Conservation (phyloP, 2,797 vertebrate genomes). For the Ibycter americanus region DNA sequence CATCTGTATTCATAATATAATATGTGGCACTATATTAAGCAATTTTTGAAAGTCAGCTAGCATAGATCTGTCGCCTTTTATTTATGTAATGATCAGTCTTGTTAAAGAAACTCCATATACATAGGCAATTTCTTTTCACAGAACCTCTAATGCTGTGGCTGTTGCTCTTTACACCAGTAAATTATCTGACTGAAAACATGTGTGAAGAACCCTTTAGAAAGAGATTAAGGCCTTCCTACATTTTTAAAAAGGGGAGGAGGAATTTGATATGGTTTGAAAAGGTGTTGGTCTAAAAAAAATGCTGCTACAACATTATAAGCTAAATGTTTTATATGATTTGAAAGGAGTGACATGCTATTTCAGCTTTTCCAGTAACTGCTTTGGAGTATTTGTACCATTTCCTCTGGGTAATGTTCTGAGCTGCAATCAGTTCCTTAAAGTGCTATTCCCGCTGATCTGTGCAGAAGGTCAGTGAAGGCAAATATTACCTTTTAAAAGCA, state of each 20-base stretch:
- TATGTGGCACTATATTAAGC: not conserved
- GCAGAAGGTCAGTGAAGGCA: not conserved
- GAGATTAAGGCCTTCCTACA: not conserved
- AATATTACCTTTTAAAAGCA: slow-evolving; percentile 7
- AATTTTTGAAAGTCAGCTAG: not conserved
- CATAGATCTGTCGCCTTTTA: not conserved
- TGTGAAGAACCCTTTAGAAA: not conserved
- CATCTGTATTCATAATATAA: not conserved
- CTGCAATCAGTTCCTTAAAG: not conserved
- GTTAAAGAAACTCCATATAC: not conserved
- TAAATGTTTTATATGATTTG: not conserved
- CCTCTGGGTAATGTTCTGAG: not conserved
- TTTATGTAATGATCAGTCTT: not conserved
- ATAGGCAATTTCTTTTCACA: not conserved
- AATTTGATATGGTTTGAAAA: not conserved
- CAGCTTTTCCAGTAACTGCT: not conserved
- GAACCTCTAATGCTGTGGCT: not conserved
- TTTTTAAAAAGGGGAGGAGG: not conserved
- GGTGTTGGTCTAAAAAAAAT: not conserved
- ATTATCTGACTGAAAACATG: not conserved
- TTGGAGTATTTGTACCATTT: slow-evolving; percentile 2
- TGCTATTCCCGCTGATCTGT: not conserved
- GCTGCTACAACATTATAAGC: not conserved
- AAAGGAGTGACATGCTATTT: not conserved
- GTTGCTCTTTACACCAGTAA: not conserved